Conservation (phyloP, 2,113 vertebrate species). For the Istiophorus platypterus region DNA sequence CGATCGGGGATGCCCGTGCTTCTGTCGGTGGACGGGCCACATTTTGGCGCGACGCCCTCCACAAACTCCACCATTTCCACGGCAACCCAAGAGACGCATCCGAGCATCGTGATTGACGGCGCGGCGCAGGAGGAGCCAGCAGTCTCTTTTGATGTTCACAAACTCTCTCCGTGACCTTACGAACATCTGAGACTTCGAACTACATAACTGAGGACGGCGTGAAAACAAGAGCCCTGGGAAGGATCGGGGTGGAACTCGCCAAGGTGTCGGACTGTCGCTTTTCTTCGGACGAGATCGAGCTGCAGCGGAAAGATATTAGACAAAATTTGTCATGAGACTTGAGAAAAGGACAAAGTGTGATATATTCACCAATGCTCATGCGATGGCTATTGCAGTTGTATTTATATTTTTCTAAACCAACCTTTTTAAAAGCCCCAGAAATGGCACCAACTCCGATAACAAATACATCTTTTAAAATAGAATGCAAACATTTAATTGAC, state of each 20-base stretch:
- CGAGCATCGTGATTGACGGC: constrained; percentile 70
- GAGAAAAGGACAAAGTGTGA: constrained; percentile 16
- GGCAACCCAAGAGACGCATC: constrained; percentile 79
- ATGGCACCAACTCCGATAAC: constrained; percentile 44
- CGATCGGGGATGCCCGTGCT: constrained; percentile 85
- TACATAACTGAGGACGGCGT: not conserved
- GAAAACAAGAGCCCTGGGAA: not conserved
- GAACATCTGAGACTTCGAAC: constrained; percentile 18
- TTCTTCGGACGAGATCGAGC: not conserved
- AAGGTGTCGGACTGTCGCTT: not conserved
- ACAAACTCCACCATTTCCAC: constrained; percentile 76
- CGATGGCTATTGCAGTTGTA: constrained; percentile 16
- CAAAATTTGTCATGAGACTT: not conserved
- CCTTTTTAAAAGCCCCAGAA: constrained; percentile 55
- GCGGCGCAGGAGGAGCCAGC: constrained; percentile 58
- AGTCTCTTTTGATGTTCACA: constrained; percentile 70
- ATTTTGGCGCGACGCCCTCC: constrained; percentile 67
- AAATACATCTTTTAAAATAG: constrained; percentile 36
- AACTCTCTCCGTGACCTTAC: constrained; percentile 68
- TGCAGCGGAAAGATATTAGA: not conserved
- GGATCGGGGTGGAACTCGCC: not conserved
- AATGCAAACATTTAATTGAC: constrained; percentile 58
- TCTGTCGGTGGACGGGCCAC: constrained; percentile 87
- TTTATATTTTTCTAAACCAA: constrained; percentile 73
- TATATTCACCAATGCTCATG: constrained; percentile 5